Percentiles rank a stretch among this genome's conserved stretches.
Evolutionary conservation across 2,113 vertebrate genomes (phyloP).

Genomic region (Diadophis punctatus): DNA sequence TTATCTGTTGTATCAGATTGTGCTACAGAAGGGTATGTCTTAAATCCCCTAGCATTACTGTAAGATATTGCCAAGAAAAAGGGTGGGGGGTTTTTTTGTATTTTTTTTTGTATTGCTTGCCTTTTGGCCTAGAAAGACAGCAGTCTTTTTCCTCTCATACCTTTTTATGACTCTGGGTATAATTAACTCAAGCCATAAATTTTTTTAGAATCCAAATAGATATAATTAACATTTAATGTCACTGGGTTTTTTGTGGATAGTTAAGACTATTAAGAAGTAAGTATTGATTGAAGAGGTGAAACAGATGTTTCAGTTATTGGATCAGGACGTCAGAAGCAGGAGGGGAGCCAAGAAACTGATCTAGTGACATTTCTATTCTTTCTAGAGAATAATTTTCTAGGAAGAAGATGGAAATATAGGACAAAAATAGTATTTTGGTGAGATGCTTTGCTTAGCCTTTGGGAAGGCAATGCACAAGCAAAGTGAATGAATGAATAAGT

Average conservation of each 20-base stretch:
- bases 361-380: not conserved
- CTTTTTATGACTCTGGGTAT: constrained; percentile 71
- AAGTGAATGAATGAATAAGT: not conserved
- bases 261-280: constrained; percentile 64
- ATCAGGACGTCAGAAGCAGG: not conserved
- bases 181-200: constrained; percentile 72
- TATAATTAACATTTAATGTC: constrained; percentile 74
- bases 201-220: constrained; percentile 72
- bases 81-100: no score
- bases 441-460: not conserved
- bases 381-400: not conserved
- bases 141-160: constrained; percentile 60
- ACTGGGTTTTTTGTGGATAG: constrained; percentile 64
- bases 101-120: not conserved
- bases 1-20: not conserved
- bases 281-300: constrained; percentile 65
- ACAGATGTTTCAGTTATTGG: constrained; percentile 60
- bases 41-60: not conserved
- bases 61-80: not conserved
- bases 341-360: constrained; percentile 31
- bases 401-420: not conserved
- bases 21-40: not conserved
- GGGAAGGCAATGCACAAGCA: not conserved
- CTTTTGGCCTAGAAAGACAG: constrained; percentile 54
- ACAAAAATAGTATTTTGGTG: not conserved